phyloP scores from a whole-genome alignment of 2,113 vertebrate genomes.

The Alouatta palliata region DNA sequence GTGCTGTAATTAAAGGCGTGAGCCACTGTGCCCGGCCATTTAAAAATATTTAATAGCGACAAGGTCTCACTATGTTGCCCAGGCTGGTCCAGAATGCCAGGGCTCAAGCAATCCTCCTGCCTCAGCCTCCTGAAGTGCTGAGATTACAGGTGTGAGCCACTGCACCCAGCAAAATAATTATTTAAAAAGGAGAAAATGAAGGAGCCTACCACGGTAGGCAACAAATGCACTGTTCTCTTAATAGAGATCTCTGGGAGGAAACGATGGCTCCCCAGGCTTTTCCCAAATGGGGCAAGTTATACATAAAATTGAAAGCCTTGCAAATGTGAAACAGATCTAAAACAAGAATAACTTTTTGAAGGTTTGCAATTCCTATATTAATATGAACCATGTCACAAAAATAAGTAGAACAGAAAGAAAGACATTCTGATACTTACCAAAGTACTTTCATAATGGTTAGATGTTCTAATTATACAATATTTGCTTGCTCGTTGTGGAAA shows the following conservation, averaged over 20 bases:
- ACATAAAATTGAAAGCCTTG: background rate
- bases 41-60: too few species aligned
- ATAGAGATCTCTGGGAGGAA: background rate
- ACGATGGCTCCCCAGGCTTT: accelerated
- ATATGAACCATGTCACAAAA: background rate
- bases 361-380: background rate
- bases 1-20: too few species aligned
- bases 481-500: background rate
- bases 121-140: too few species aligned
- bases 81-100: too few species aligned
- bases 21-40: too few species aligned
- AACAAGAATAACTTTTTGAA: background rate
- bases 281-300: background rate
- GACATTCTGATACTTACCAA: background rate
- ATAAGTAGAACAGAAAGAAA: background rate
- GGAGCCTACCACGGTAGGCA: background rate
- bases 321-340: background rate
- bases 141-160: too few species aligned
- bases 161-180: background rate
- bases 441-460: background rate
- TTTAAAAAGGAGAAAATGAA: background rate
- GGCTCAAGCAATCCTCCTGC: too few species aligned
- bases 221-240: background rate
- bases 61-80: too few species aligned
- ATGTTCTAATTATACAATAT: background rate